Conservation (phyloP, 2,113 vertebrate species). For the Chamaea fasciata region DNA sequence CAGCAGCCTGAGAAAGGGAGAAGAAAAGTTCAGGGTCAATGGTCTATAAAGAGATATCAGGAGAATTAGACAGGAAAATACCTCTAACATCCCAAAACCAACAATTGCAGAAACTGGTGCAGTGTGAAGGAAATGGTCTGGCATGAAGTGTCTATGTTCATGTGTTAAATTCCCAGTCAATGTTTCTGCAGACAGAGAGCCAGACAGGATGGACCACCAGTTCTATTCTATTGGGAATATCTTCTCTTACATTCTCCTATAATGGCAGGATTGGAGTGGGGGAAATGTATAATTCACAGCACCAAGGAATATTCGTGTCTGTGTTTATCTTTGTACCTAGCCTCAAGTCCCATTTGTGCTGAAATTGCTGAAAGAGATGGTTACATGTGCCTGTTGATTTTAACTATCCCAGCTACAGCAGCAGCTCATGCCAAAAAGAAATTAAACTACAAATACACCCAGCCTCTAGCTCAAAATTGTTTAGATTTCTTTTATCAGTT, state of each 20-base stretch:
- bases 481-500: neutral
- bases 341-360: neutral
- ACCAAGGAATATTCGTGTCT: neutral
- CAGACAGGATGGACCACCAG: neutral
- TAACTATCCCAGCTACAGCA: neutral
- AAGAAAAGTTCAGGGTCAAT: neutral
- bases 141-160: neutral
- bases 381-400: neutral
- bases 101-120: fast-evolving
- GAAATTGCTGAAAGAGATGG: neutral
- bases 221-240: neutral
- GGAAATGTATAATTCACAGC: neutral
- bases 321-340: neutral
- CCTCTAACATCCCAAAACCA: neutral
- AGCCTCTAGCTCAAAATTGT: neutral
- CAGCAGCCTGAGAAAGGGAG: neutral
- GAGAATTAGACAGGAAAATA: neutral
- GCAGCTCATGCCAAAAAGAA: neutral
- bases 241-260: neutral
- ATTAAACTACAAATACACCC: neutral
- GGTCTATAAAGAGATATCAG: neutral
- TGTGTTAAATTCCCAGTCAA: neutral
- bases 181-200: neutral
- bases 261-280: neutral
- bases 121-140: neutral